These are phyloP conservation scores for Margarornis squamiger DNA, from an alignment of 2,797 vertebrate species.

Conservation along the genomic window DNA sequence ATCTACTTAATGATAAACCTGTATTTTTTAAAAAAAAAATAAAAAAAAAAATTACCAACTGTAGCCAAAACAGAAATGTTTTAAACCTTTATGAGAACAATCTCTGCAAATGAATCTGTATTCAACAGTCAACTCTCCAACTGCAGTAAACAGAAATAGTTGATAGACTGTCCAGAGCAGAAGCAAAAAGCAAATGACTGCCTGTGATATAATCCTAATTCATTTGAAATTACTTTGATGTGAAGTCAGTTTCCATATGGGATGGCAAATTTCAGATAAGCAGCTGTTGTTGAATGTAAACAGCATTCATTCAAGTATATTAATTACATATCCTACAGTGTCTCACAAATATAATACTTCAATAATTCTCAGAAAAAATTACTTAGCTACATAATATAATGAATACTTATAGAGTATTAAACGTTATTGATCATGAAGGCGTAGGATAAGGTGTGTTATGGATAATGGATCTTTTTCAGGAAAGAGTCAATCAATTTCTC, in stretches of 20 bases:
- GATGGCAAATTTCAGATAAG: neutral
- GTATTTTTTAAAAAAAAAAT: neutral
- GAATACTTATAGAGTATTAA: neutral
- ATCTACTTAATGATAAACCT: neutral
- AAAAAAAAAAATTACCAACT: neutral
- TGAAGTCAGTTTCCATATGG: neutral
- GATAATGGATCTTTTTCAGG: neutral
- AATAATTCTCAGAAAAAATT: neutral
- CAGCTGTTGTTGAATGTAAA: neutral
- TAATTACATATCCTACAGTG: neutral
- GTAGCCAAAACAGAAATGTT: neutral
- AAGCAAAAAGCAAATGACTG: neutral
- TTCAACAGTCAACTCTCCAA: neutral
- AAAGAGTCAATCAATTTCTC: neutral
- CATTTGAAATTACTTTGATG: neutral
- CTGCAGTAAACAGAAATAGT: neutral
- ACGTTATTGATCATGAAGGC: neutral
- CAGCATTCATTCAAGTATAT: neutral
- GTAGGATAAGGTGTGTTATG: fast-evolving
- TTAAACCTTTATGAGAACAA: neutral
- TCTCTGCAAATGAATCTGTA: fast-evolving
- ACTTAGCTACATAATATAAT: neutral
- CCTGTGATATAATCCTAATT: neutral
- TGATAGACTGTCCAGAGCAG: neutral
- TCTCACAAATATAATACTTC: neutral